A percentile compares a stretch with the other conserved stretches of the same genome.
These are phyloP conservation scores for Eretmochelys imbricata DNA, from an alignment of 2,113 vertebrate genomes.

Conservation along the genomic window DNA sequence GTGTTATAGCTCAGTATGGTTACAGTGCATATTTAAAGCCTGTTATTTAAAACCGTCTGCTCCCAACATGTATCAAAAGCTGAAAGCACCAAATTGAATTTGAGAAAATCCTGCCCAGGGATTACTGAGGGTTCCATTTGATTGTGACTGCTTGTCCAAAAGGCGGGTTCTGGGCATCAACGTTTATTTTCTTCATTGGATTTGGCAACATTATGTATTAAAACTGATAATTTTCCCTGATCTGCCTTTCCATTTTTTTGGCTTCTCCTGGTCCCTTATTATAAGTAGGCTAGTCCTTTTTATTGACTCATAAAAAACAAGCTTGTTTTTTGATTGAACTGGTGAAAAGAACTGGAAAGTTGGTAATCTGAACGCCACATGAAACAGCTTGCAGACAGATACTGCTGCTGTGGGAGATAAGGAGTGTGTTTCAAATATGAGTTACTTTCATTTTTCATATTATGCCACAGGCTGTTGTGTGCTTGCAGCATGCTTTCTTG, in stretches of 20 bases:
- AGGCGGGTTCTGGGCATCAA: background rate
- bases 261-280: conserved; percentile 36
- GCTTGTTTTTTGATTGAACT: conserved; percentile 59
- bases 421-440: conserved; percentile 5
- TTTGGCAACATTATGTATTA: background rate
- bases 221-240: conserved; percentile 30
- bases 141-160: background rate
- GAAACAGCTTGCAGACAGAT: conserved; percentile 49
- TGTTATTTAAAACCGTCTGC: conserved; percentile 10
- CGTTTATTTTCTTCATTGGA: conserved; percentile 11
- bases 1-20: background rate
- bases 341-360: conserved; percentile 62
- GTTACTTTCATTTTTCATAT: conserved; percentile 37
- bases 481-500: background rate
- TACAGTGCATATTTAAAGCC: background rate
- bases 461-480: background rate
- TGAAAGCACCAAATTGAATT: conserved; percentile 45
- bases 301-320: conserved; percentile 72
- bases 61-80: background rate
- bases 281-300: conserved; percentile 63
- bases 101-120: conserved; percentile 36
- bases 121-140: conserved; percentile 7
- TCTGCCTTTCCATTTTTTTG: background rate
- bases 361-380: conserved; percentile 58
- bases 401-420: conserved; percentile 47